Percentiles rank a stretch among this genome's conserved stretches.
phyloP scores from a whole-genome alignment of 1,140 invertebrate species.

The Cydia splendana region DNA sequence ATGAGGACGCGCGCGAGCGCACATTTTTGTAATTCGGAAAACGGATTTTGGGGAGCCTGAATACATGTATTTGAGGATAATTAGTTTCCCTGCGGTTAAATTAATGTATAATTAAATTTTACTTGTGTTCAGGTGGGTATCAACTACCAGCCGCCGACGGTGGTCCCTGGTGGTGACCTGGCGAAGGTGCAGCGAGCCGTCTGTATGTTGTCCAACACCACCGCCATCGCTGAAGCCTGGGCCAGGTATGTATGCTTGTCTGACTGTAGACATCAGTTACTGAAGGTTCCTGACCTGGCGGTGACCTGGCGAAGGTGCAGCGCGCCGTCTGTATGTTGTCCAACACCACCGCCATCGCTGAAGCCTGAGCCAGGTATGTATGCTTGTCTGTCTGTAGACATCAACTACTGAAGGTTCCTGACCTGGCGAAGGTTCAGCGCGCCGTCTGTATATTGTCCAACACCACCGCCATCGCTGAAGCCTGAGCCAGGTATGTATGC shows the following conservation, averaged over 20 bases:
- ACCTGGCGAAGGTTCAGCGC: conserved; percentile 91
- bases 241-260: conserved; percentile 73
- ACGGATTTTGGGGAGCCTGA: too few relatives aligned
- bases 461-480: conserved; percentile 85
- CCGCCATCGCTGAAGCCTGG: conserved; percentile 89
- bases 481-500: conserved; percentile 83
- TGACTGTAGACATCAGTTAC: too few relatives aligned
- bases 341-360: conserved; percentile 81
- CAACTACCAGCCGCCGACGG: conserved; percentile 93
- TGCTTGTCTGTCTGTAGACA: too few relatives aligned
- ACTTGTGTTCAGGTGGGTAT: conserved; percentile 80
- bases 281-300: conserved; percentile 78
- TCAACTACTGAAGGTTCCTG: too few relatives aligned
- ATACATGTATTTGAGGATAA: too few relatives aligned
- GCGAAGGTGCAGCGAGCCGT: conserved; percentile 92
- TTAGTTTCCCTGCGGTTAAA: too few relatives aligned
- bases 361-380: conserved; percentile 91
- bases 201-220: conserved; percentile 87
- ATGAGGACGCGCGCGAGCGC: too few relatives aligned
- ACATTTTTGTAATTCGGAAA: too few relatives aligned
- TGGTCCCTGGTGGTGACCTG: conserved; percentile 89
- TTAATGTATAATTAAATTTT: too few relatives aligned
- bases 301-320: conserved; percentile 91
- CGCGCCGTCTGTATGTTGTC: conserved; percentile 92
- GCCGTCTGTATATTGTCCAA: conserved; percentile 91